Percentiles rank a stretch among this genome's conserved stretches.
phyloP scores from a whole-genome alignment of 2,888 invertebrate genomes.

The Parnassius orleans region DNA sequence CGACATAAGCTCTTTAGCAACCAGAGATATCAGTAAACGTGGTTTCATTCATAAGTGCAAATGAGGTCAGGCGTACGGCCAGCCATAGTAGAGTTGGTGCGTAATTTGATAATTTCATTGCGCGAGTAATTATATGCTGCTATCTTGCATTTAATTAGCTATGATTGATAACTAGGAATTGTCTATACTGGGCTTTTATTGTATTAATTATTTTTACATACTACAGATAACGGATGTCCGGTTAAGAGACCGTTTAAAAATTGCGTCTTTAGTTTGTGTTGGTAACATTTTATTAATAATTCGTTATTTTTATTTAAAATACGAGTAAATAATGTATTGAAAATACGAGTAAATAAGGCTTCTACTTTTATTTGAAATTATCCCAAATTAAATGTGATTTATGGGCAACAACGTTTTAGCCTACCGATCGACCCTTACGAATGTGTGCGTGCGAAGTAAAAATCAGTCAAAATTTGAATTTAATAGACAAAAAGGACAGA shows the following conservation, averaged over 20 bases:
- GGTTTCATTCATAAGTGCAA: slow-evolving; percentile 36
- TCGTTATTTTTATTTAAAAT: no score
- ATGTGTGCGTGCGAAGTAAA: no score
- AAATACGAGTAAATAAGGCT: no score
- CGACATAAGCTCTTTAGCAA: slow-evolving; percentile 12
- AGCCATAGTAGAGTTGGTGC: slow-evolving; percentile 31
- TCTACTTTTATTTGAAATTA: no score
- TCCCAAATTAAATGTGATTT: no score
- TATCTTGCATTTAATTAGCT: slow-evolving; percentile 14
- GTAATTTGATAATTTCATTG: slow-evolving; percentile 27
- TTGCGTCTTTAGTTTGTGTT: slow-evolving; percentile 7
- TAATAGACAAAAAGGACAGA: no score
- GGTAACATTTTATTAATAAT: no score
- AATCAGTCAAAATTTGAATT: no score
- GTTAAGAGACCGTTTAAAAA: background rate
- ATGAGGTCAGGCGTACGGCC: slow-evolving; percentile 35
- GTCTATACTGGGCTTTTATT: slow-evolving; percentile 1
- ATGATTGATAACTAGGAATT: slow-evolving; percentile 11
- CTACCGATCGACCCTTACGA: no score
- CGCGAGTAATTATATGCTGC: slow-evolving; percentile 2
- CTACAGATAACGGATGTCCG: slow-evolving; percentile 16
- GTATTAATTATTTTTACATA: slow-evolving; percentile 8
- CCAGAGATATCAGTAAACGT: background rate
- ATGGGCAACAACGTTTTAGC: no score
- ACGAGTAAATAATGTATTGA: no score